Evolutionary conservation across 1,140 invertebrate genomes (phyloP), one percentile per base, ranked within the genome.

Genomic region (Cephus cinctus): DNA sequence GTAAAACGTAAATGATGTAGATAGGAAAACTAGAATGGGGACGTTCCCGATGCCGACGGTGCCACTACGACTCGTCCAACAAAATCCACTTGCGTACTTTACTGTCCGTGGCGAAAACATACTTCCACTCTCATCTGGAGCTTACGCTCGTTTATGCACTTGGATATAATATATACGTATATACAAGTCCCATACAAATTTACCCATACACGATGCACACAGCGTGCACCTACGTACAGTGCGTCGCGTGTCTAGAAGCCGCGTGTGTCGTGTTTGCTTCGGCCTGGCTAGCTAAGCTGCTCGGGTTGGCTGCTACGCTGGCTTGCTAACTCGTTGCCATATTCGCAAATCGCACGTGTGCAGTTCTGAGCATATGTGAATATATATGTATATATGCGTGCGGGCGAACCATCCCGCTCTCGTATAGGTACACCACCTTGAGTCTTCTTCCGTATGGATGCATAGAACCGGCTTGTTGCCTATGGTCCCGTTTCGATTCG

Each of bases 1-100:
- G 68, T 72, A 72, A 75, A 71, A n/a, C 63, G 70, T 72, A 65
- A 67, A 8, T 65, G 67, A 71, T 72, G 69, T 63, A 66, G 63
- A 71, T 71, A 67, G 66, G 56, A 62, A 47, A 70, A 69, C 65
- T 69, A 67, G 63, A 71, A 72, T 65, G 65, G 64, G 71, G 66
- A 65, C 65, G 47, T n/a, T n/a, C n/a, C 30, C 38, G 38, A 6
- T 34, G 38, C 12, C 52, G 45, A 38, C 19, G 20, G 61, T 58
- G 61, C 48, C 57, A 56, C 56, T 60, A 63, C 67, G 58, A 57
- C 60, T 61, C 61, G 61, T 66, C 60, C 65, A 47, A 61, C 59
- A 56, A 71, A 72, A 70, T 70, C 61, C 61, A 67, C 52, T 63
- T 54, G 65, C 58, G 54, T 56, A 56, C 44, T 36, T 59, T 57